Evolutionary conservation across 2,113 vertebrate genomes (phyloP).

Genomic region (Chaetodon trifascialis): DNA sequence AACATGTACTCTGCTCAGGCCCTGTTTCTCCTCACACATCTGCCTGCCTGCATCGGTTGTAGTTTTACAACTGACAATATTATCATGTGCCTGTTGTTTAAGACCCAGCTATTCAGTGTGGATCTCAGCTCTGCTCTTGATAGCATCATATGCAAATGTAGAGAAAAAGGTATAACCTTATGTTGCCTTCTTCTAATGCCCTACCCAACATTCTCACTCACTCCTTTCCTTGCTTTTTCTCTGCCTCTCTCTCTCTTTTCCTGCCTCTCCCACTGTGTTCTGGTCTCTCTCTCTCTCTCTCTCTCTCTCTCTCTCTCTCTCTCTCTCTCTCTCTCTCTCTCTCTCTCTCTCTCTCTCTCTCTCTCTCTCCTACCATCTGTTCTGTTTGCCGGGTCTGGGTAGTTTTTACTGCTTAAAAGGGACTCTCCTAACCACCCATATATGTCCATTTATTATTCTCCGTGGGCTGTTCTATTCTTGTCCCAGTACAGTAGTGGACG

Average conservation of each 20-base stretch:
- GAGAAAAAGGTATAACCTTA: constrained; percentile 57
- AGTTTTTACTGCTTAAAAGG: constrained; percentile 79
- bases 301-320: constrained; percentile 55
- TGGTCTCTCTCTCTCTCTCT: constrained; percentile 75
- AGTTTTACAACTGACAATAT: constrained; percentile 63
- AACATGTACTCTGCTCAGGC: constrained; percentile 64
- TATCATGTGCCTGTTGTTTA: constrained; percentile 56
- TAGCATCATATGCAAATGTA: constrained; percentile 56
- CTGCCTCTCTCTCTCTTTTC: constrained; percentile 47
- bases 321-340: constrained; percentile 59
- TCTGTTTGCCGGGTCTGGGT: constrained; percentile 78
- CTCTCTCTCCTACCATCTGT: constrained; percentile 82
- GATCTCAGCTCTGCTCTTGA: constrained; percentile 49
- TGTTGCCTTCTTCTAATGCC: constrained; percentile 69
- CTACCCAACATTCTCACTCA: constrained; percentile 54
- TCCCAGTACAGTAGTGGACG: constrained; percentile 73
- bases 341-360: constrained; percentile 74
- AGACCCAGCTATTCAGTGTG: constrained; percentile 47
- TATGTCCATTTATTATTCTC: constrained; percentile 82
- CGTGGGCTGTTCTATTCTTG: constrained; percentile 75
- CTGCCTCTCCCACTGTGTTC: constrained; percentile 78
- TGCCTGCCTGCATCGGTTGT: constrained; percentile 53
- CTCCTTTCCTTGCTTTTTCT: constrained; percentile 40
- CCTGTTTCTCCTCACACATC: constrained; percentile 63
- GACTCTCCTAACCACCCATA: constrained; percentile 82